Evolutionary conservation across 2,888 invertebrate species (phyloP), one percentile per base, ranked within the genome.

Genomic region (Synergus laeviventris): DNA sequence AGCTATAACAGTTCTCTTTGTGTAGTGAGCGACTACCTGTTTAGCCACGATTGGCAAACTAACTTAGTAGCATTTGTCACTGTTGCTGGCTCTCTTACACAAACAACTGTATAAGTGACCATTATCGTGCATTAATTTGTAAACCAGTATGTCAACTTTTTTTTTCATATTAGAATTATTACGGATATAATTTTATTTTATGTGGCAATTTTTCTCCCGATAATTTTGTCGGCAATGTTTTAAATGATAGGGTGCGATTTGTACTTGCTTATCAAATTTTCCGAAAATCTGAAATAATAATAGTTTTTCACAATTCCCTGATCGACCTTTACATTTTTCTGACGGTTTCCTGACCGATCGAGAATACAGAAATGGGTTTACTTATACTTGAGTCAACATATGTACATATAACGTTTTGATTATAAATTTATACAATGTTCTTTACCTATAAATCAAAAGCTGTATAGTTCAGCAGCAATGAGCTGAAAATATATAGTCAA

Each of bases 41-140:
- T 70, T 70, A 70, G 49, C 49, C 70, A 49, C 45, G 49, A 70
- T 70, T 49, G 31, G 49, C 31, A 31, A 70, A 70, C 70, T 49
- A 31, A n/a, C n/a, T n/a, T 49, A 49, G 24, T 70, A 49, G n/a
- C 49, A 49, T 70, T 70, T 70, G 49, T 49, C 70, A 49, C 70
- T 49, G 70, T n/a, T 24, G 24, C 16, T 31, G 49, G 11, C n/a
- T 49, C 45, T 70, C 49, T 49, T 70, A 49, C 31, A 70, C 45
- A 45, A 39, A 14, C 16, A 66, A 70, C 45, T 5, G 9, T 5
- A 38, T 42, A 14, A n/a, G n/a, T 49, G 45, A 31, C 70, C 31
- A 36, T 70, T 49, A 70, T n/a, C 9, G 36, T 14, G 45, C 16
- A 49, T 49, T 70, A n/a, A n/a, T 36, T 49, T 31, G 1, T 18